Evolutionary conservation across 2,888 invertebrate genomes (phyloP).

Genomic region (Saturnia japonica): DNA sequence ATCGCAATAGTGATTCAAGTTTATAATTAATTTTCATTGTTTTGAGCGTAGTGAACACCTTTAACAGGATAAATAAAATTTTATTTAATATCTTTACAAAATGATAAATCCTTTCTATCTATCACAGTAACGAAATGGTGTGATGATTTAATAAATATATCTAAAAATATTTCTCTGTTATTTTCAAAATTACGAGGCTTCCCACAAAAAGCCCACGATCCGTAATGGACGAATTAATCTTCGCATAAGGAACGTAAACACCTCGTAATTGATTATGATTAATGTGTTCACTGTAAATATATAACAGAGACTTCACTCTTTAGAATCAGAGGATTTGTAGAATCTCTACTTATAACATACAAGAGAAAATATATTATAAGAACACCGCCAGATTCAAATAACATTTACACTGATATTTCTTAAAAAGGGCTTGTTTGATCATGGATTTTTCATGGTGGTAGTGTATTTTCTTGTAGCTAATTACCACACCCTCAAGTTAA

Average conservation of each 20-base stretch:
- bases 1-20: too few species aligned
- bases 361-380: background rate
- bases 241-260: conserved; percentile 32
- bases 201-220: background rate
- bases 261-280: conserved; percentile 43
- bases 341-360: background rate
- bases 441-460: background rate
- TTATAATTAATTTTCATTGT: too few species aligned
- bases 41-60: too few species aligned
- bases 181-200: background rate
- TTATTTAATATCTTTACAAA: too few species aligned
- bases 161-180: background rate
- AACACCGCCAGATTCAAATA: background rate
- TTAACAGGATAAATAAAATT: too few species aligned
- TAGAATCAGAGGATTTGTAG: background rate
- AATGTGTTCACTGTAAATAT: conserved; percentile 32
- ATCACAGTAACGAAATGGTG: background rate
- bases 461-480: background rate
- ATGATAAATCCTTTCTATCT: background rate
- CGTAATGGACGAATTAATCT: conserved; percentile 36
- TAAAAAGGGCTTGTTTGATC: too few species aligned
- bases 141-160: background rate
- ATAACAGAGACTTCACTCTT: background rate
- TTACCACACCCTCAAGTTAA: background rate
- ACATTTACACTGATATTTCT: background rate